Conservation (phyloP, 2,797 vertebrate species). For the Dipus sagitta region DNA sequence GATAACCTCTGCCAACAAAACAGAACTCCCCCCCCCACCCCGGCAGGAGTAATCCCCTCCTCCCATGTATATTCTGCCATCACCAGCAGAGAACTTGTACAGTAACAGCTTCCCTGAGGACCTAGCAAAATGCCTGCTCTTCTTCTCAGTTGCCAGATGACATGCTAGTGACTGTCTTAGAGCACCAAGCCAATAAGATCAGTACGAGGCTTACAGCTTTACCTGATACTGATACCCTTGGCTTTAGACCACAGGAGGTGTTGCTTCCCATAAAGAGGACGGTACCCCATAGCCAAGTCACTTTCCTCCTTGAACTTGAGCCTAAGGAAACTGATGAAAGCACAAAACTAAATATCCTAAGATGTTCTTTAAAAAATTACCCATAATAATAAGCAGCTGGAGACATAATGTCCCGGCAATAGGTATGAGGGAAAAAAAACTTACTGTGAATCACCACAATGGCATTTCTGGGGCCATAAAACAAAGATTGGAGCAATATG, state of each 20-base stretch:
- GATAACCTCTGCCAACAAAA: background rate
- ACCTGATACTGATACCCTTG: background rate
- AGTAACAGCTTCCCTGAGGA: constrained; percentile 17
- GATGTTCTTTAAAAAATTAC: constrained; percentile 56
- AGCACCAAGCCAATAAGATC: background rate
- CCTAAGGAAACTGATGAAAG: constrained; percentile 58
- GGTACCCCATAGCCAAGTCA: background rate
- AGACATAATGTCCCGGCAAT: constrained; percentile 65
- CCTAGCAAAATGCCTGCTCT: constrained; percentile 24
- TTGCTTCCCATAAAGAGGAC: background rate
- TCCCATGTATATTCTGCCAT: background rate
- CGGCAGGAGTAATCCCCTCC: background rate
- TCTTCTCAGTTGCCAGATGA: constrained; percentile 62
- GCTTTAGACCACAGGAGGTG: background rate
- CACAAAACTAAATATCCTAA: constrained; percentile 39
- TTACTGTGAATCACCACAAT: constrained; percentile 67
- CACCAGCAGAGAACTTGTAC: background rate
- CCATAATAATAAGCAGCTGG: constrained; percentile 63
- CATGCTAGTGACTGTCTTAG: background rate
- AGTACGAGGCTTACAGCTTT: background rate
- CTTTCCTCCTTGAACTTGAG: constrained; percentile 31
- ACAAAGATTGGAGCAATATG: constrained; percentile 70
- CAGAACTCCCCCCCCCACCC: background rate
- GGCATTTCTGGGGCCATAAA: constrained; percentile 70
- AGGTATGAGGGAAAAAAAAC: constrained; percentile 65